Percentiles rank a stretch among this genome's conserved stretches.
Conservation (phyloP, 2,888 invertebrate species). For the Lasiommata megera region DNA sequence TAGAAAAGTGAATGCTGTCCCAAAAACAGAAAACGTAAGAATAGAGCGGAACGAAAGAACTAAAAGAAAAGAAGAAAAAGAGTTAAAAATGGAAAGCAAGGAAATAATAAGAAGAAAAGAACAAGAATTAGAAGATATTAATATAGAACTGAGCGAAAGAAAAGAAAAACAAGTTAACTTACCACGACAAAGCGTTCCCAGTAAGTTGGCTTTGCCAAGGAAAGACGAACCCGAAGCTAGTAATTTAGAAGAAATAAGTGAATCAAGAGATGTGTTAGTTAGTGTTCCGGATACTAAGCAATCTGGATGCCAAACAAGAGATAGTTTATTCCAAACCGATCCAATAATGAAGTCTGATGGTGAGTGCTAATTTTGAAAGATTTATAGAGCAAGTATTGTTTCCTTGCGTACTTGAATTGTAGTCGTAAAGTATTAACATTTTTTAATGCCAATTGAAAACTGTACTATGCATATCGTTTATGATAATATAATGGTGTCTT, state of each 20-base stretch:
- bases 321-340: conserved; percentile 84
- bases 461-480: too few species aligned
- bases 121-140: background rate
- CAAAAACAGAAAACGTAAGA: conserved; percentile 53
- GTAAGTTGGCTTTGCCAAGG: conserved; percentile 59
- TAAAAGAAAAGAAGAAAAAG: conserved; percentile 38
- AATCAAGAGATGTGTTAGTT: conserved; percentile 68
- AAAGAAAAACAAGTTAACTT: too few species aligned
- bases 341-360: conserved; percentile 68
- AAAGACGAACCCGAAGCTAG: conserved; percentile 55
- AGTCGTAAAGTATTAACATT: too few species aligned
- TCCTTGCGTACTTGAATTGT: too few species aligned
- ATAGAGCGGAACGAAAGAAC: conserved; percentile 62
- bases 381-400: too few species aligned
- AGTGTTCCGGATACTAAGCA: conserved; percentile 74
- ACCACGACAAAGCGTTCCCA: conserved; percentile 41
- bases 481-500: too few species aligned
- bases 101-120: background rate
- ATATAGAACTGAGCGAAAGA: background rate
- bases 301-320: conserved; percentile 88
- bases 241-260: conserved; percentile 57
- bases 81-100: background rate
- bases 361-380: conserved; percentile 38
- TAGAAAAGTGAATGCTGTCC: conserved; percentile 51
- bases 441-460: too few species aligned